phyloP scores from a whole-genome alignment of 2,888 invertebrate species.

The Mantis religiosa region DNA sequence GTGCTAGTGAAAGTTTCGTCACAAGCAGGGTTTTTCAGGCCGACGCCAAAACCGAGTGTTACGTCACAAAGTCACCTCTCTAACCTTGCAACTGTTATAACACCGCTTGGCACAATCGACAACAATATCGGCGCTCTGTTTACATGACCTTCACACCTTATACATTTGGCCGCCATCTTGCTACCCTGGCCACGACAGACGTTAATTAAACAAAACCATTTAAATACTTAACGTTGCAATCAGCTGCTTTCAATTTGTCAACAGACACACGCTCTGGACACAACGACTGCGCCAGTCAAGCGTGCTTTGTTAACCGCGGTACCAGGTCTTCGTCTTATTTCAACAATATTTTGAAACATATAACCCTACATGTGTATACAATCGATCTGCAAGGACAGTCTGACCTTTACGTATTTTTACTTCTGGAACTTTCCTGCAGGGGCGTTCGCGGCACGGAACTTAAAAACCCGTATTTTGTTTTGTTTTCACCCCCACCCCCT shows the following conservation, averaged over 20 bases:
- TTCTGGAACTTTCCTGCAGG: too few relatives aligned
- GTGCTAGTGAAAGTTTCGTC: background rate
- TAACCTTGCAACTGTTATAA: background rate
- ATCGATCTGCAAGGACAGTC: too few relatives aligned
- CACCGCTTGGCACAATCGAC: background rate
- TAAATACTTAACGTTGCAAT: background rate
- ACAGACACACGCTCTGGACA: too few relatives aligned
- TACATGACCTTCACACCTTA: background rate
- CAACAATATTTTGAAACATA: too few relatives aligned
- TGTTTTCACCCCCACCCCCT: too few relatives aligned
- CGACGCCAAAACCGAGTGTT: background rate
- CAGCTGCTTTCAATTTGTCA: background rate
- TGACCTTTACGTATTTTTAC: too few relatives aligned
- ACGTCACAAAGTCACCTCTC: background rate
- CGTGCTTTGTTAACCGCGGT: too few relatives aligned
- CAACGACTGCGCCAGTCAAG: too few relatives aligned
- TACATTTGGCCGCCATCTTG: background rate
- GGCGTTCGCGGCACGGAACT: too few relatives aligned
- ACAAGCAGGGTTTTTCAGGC: background rate
- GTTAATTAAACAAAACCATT: background rate
- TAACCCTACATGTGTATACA: too few relatives aligned
- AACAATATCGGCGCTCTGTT: background rate
- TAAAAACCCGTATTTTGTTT: too few relatives aligned
- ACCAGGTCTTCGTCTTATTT: too few relatives aligned
- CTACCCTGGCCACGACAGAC: background rate